Percentiles rank a stretch among this genome's conserved stretches.
Conservation (phyloP, 2,113 vertebrate species). For the Vimba vimba region DNA sequence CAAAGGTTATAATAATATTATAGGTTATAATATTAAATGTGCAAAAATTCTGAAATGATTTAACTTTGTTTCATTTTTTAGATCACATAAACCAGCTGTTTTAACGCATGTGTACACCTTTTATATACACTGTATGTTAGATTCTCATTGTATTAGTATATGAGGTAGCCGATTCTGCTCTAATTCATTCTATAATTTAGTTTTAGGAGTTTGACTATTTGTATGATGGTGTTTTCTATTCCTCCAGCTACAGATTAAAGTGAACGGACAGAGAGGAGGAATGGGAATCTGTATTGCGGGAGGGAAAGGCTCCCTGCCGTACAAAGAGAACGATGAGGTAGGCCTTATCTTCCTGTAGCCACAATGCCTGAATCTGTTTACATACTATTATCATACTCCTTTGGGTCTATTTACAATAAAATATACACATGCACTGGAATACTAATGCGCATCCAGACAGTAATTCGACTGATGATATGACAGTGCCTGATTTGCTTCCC, state of each 20-base stretch:
- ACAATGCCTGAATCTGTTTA: not conserved
- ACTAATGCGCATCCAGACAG: not conserved
- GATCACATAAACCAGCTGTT: no score
- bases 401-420: not conserved
- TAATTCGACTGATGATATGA: not conserved
- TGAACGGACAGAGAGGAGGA: constrained; percentile 80
- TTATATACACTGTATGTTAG: not conserved
- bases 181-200: not conserved
- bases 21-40: no score
- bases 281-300: constrained; percentile 88
- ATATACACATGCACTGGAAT: not conserved
- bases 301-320: constrained; percentile 83
- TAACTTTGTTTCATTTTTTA: no score
- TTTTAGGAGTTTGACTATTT: not conserved
- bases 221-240: not conserved
- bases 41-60: no score
- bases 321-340: constrained; percentile 84
- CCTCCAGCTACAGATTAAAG: constrained; percentile 79
- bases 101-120: no score
- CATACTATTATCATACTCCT: not conserved
- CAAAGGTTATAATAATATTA: no score
- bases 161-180: not conserved
- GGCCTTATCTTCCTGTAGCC: constrained; percentile 23
- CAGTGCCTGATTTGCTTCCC: not conserved
- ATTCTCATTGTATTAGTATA: not conserved